Conservation (phyloP, 1,140 invertebrate species). For the Ruditapes philippinarum region DNA sequence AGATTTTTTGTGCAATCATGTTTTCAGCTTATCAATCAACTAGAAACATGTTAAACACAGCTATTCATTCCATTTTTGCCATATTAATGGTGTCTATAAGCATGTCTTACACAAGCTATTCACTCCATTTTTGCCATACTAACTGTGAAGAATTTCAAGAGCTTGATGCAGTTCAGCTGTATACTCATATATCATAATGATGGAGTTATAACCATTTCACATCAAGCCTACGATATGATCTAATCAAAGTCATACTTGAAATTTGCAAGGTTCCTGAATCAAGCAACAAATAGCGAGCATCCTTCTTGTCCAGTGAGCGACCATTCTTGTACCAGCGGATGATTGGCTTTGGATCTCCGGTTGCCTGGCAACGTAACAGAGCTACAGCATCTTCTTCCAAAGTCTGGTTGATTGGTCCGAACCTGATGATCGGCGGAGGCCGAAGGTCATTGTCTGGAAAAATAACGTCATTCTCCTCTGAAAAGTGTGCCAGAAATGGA, state of each 20-base stretch:
- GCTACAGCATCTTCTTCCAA: slow-evolving; percentile 93
- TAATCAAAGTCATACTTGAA: slow-evolving; percentile 88
- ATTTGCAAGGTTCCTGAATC: slow-evolving; percentile 92
- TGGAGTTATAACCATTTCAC: no score
- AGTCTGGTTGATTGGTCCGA: slow-evolving; percentile 96
- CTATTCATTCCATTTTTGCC: no score
- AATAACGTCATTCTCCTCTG: slow-evolving; percentile 56
- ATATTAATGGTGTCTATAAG: no score
- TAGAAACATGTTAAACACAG: no score
- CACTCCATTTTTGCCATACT: no score
- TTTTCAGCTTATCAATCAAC: no score
- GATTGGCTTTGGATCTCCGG: slow-evolving; percentile 90
- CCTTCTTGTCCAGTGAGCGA: slow-evolving; percentile 87
- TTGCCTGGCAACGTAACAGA: slow-evolving; percentile 93
- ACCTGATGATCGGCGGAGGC: slow-evolving; percentile 94
- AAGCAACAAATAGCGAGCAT: slow-evolving; percentile 89
- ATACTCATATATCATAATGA: no score
- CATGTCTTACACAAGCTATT: no score
- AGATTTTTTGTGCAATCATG: no score
- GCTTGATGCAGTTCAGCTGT: no score
- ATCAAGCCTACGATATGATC: no score
- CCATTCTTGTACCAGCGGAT: slow-evolving; percentile 95
- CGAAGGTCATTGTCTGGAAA: slow-evolving; percentile 79
- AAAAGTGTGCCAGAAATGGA: slow-evolving; percentile 59
- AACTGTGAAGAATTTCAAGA: no score